Conservation (phyloP, 2,888 invertebrate genomes). For the Anorthoa munda region DNA sequence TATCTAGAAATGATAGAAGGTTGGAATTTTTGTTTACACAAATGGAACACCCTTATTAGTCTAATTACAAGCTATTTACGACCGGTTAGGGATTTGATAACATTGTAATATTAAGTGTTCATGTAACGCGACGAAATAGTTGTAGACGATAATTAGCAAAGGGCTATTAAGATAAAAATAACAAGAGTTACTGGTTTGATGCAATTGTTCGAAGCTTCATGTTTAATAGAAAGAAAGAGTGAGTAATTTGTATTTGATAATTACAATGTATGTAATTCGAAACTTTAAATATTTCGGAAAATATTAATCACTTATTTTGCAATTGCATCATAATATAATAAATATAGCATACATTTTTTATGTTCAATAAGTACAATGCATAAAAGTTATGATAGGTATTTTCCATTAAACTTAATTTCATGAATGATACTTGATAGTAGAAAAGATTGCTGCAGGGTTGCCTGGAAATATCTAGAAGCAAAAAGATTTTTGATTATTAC, state of each 20-base stretch:
- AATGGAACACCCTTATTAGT: neutral
- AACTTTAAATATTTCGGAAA: neutral
- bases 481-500: no score
- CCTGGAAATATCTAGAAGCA: no score
- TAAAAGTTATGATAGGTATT: no score
- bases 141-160: neutral
- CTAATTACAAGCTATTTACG: neutral
- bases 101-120: neutral
- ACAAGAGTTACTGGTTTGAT: no score
- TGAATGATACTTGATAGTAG: no score
- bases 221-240: no score
- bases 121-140: neutral
- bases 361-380: neutral
- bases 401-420: no score
- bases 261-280: no score
- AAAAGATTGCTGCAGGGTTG: no score
- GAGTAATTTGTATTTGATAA: no score
- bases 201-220: no score
- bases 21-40: slow-evolving; percentile 2
- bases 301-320: neutral
- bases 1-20: slow-evolving; percentile 7
- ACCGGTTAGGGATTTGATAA: slow-evolving; percentile 1
- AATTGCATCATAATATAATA: neutral
- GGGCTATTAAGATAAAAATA: no score
- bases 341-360: neutral